A percentile compares a stretch with the other conserved stretches of the same genome.
These are phyloP conservation scores for Onchidella celtica DNA, from an alignment of 2,888 invertebrate genomes.

Conservation along the genomic window DNA sequence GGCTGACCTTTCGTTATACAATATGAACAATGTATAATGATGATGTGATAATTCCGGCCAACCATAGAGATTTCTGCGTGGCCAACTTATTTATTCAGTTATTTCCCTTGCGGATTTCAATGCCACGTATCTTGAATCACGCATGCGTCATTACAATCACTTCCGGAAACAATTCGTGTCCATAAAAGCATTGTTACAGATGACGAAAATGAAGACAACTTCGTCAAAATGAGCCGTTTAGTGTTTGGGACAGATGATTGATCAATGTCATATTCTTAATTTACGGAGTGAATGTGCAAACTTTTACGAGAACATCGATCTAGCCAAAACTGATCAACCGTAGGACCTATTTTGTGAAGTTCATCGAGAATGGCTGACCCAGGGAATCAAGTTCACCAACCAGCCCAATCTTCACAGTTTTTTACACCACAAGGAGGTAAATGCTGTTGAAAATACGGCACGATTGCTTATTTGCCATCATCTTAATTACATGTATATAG, in stretches of 20 bases:
- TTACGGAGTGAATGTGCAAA: slow-evolving; percentile 1
- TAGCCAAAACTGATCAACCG: too few species aligned
- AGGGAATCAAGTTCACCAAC: slow-evolving; percentile 10
- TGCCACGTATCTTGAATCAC: slow-evolving; percentile 57
- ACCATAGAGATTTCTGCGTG: too few species aligned
- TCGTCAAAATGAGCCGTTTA: slow-evolving; percentile 24
- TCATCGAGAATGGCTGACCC: slow-evolving; percentile 29
- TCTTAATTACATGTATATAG: too few species aligned
- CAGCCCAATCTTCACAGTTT: slow-evolving; percentile 25
- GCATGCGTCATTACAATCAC: slow-evolving; percentile 54
- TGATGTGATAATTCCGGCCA: too few species aligned
- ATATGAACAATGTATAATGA: too few species aligned
- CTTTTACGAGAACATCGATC: slow-evolving; percentile 21
- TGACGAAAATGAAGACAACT: slow-evolving; percentile 11
- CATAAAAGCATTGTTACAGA: slow-evolving; percentile 43
- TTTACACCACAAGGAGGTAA: slow-evolving; percentile 30
- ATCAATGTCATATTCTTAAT: too few species aligned
- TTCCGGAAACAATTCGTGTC: slow-evolving; percentile 60
- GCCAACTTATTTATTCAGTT: slow-evolving; percentile 18
- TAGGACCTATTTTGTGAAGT: neutral
- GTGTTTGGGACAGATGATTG: too few species aligned
- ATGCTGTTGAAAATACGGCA: too few species aligned
- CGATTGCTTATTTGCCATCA: too few species aligned
- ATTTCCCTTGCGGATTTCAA: slow-evolving; percentile 48
- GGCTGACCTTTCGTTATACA: too few species aligned